These are phyloP conservation scores for Jacana jacana DNA, from an alignment of 2,113 vertebrate genomes.

Conservation along the genomic window DNA sequence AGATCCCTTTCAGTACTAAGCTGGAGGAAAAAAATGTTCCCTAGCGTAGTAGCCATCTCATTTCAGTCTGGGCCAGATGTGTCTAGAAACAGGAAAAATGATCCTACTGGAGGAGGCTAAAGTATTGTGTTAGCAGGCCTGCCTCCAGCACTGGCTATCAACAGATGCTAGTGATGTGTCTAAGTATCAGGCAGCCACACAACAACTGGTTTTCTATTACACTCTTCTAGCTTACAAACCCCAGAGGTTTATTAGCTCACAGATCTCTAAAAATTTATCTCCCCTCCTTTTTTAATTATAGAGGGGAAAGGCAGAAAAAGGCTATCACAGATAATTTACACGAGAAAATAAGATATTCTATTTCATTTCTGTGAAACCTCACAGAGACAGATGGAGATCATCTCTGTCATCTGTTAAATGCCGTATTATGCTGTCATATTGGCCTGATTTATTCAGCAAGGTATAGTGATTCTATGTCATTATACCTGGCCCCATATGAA, in stretches of 20 bases:
- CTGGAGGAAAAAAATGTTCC: background rate
- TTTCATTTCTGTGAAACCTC: background rate
- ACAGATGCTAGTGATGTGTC: background rate
- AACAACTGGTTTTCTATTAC: accelerated
- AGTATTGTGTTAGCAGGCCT: background rate
- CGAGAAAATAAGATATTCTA: background rate
- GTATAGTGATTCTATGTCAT: background rate
- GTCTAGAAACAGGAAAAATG: background rate
- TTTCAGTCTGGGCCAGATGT: background rate
- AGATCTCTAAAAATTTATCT: background rate
- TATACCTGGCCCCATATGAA: background rate
- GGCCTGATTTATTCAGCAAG: background rate
- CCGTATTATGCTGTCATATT: background rate
- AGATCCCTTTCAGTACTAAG: background rate
- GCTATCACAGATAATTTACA: background rate
- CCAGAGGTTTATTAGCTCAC: background rate
- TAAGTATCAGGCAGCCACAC: background rate
- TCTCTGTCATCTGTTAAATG: background rate
- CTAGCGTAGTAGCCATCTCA: background rate
- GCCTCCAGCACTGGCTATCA: background rate
- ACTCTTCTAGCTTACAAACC: background rate
- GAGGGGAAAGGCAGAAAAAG: background rate
- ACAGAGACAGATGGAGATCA: background rate
- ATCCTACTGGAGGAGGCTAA: background rate
- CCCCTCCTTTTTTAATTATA: background rate